Evolutionary conservation across 2,113 vertebrate species (phyloP), one percentile per base, ranked within the genome.

Genomic region (Rhombomys opimus): DNA sequence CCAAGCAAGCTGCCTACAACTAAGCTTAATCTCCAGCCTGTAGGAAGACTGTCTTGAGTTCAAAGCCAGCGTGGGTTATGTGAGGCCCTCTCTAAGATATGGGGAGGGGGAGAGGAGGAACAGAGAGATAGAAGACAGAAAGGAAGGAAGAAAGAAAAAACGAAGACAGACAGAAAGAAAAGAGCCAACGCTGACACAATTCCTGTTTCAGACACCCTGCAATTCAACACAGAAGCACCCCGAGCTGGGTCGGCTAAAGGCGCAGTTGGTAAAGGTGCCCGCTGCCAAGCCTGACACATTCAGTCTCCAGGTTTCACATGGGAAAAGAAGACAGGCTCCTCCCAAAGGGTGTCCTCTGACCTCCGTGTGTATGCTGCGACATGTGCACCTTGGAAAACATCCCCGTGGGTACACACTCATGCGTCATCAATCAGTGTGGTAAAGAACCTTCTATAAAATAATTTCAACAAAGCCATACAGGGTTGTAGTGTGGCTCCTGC

Each of bases 181-280:
- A 46, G 73, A 14, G 41, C 38, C 35, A 81, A 59, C 20, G 52
- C 32, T 11, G 11, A n/a, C 89, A 92, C 0, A 73, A 87, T 92
- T 85, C 18, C 80, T 92, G 54, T 4, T 89, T 23, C 92, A n/a
- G 65, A 57, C 3, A 77, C 50, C 52, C 67, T 91, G 86, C 3
- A 82, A 54, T 27, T 92, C 90, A 91, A 84, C 38, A 73, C 73
- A 72, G 95, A 63, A 84, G 76, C 68, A 80, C 50, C 4, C 30
- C 30, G 17, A 20, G 27, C 13, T 18, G 27, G 50, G 27, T 30
- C 17, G 7, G 15, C 1, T 3, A 35, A 30, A 4, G 27, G 76
- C 27, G 9, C 76, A 32, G 76, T 52, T 8, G 50, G 76, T 32
- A 32, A 50, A 52, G 27, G 27, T 78, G 25, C 27, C 18, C 17